Base-by-base conservation (phyloP, 2,888 invertebrate genomes). In the Ennomos fuscantarius region DNA sequence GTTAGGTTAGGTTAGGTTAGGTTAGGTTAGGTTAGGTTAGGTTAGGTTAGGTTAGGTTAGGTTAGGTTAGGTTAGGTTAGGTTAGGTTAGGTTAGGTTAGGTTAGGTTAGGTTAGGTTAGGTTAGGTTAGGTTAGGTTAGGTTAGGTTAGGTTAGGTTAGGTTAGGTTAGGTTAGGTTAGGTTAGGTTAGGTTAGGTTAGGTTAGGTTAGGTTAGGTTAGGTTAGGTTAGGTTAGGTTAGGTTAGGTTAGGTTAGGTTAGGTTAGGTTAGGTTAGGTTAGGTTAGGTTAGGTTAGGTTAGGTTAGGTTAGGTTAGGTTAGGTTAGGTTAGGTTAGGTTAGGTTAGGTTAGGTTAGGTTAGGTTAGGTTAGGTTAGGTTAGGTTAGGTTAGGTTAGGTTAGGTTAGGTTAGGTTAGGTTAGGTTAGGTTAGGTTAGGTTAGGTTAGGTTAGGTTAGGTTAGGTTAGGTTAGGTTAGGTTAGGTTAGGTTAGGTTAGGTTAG, bases 131-230 rank as follows among this genome's bases (percentile, higher is more conserved):
- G 59, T 63, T 24, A 24, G 24, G 24, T 24, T 51, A 55, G 58
- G 59, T 60, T 57, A 62, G 53, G 52, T 55, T 58, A 57, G 63
- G 63, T 62, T 55, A n/a, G 3, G 3, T 2, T 15, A 3, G 3
- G 3, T 1, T 15, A 15, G 3, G 15, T 15, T 3, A 1, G n/a
- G n/a, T 24, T 24, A 5, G 24, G 24, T 24, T 24, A 24, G 24
- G 24, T 24, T 24, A 24, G 24, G 24, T 24, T 43, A 50, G 48
- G 60, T 49, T 63, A 61, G 56, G 59, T 63, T 24, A 24, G 24
- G 24, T 24, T 51, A 55, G 58, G 59, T 60, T 57, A 62, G 53
- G 52, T 55, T 58, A 57, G 63, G 63, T 62, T 55, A n/a, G 3
- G 3, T 2, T 15, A 3, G 3, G 3, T 1, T 15, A 15, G 3